Base-by-base conservation (phyloP, 2,113 vertebrate genomes). In the Cavia aperea region DNA sequence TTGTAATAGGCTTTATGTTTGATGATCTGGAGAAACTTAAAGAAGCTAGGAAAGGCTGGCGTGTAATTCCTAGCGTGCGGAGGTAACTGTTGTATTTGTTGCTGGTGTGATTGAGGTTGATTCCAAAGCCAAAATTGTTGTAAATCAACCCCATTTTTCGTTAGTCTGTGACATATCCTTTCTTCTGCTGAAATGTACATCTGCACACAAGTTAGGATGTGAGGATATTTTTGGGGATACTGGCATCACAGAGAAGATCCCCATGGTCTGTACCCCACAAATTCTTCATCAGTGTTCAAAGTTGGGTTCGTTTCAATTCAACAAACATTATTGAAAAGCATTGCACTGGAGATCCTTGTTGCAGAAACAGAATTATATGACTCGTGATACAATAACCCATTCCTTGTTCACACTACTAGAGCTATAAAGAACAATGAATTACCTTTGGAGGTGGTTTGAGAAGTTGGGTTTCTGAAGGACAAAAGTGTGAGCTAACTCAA, bases 341-440 rank as follows among this genome's bases (percentile, higher is more conserved):
- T 89, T 54, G 7, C 21, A 49, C 33, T 90, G 29, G 54, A 89
- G 84, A 46, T 63, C 33, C 4, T 86, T 24, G 46, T 43, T 86
- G 78, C 77, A 82, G 33, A 89, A 75, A 63, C 19, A 92, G 49
- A 78, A 8, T 46, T 82, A 7, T 68, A 66, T 78, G 39, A 86
- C 58, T 73, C 89, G 58, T 68, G 60, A 78, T 43, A 39, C 13
- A 5, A 56, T 39, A 60, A 46, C 4, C 56, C 46, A 24, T 66
- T 91, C 54, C 58, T 73, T 51, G 7, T 86, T 87, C 36, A 87
- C 49, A 89, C 66, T 92, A 89, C 66, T 92, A 81, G 60, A 62
- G 78, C 19, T 24, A 63, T 77, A 33, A 77, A 87, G 15, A 79
- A 19, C 49, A 62, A 23, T 49, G 84, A 83, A 68, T 26, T 56